Evolutionary conservation across 2,113 vertebrate species (phyloP).

Genomic region (Oreotrochilus melanogaster): DNA sequence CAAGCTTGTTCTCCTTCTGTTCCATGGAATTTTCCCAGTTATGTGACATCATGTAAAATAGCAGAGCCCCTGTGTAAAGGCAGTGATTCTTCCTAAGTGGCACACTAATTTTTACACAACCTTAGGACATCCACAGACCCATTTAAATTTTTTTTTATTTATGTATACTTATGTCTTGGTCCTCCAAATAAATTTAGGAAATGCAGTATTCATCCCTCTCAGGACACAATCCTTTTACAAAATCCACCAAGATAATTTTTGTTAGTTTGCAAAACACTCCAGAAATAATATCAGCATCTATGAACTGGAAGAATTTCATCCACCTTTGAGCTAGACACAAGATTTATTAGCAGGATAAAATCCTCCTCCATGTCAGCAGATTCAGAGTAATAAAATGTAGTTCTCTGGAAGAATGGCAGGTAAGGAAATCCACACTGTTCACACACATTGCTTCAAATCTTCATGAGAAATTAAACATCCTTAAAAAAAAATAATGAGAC

Average conservation of each 20-base stretch:
- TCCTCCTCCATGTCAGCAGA: background rate
- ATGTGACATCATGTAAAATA: background rate
- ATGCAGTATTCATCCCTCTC: background rate
- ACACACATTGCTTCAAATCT: background rate
- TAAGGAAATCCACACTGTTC: background rate
- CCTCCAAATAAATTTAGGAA: background rate
- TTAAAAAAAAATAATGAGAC: background rate
- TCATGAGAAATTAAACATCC: background rate
- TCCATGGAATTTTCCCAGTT: background rate
- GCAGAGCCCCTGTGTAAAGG: background rate
- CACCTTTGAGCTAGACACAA: background rate
- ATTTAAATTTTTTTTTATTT: background rate
- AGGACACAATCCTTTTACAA: background rate
- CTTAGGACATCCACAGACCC: background rate
- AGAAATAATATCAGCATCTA: background rate
- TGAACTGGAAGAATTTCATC: background rate
- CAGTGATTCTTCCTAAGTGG: background rate
- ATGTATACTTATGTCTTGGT: rapidly evolving
- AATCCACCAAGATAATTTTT: background rate
- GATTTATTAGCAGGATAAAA: background rate
- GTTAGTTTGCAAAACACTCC: background rate
- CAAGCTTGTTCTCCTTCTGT: background rate
- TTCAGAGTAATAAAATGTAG: background rate
- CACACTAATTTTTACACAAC: background rate
- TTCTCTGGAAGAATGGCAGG: background rate